Evolutionary conservation across 2,113 vertebrate genomes (phyloP), one percentile per base, ranked within the genome.

Genomic region (Ibidorhyncha struthersii): DNA sequence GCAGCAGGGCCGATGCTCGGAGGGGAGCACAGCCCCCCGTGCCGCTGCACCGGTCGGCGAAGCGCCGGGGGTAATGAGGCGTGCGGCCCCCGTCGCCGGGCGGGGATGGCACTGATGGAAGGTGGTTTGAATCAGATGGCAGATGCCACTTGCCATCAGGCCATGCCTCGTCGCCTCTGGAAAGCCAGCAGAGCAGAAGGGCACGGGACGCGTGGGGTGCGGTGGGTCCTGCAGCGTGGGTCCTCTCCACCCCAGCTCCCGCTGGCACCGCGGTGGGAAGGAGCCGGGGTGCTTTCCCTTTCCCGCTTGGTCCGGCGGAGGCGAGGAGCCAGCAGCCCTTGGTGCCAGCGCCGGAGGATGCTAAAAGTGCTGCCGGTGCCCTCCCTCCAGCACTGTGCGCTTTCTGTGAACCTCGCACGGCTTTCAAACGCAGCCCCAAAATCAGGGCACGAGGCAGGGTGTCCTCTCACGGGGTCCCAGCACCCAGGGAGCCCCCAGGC

Each of bases 101-200:
- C 9, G 34, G 95, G 85, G 88, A 47, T 90, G 82, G 90, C 91
- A 89, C 97, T 98, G 98, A 98, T 97, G 97, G 97, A 98, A 98
- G 96, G 95, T 98, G 98, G 89, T 98, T 98, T 97, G 97, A 97
- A 96, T 98, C 98, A 98, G 97, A 97, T 97, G 97, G 98, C 96
- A 94, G 94, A 97, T 98, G 98, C 97, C 98, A 97, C 98, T 98
- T 98, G 96, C 83, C 94, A 97, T 98, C 98, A 98, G 97, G 82
- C 86, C 97, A 97, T 65, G 97, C 96, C 91, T 98, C 95, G 89
- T 97, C 97, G 49, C 96, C 76, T 96, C 94, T 62, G 96, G 95
- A 97, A 73, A 89, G 95, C 76, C 94, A 98, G 92, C 96, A 21
- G 97, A 98, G 98, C 97, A 97, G 96, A 98, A 98, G 92, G 82